A percentile compares a stretch with the other conserved stretches of the same genome.
These are phyloP conservation scores for Mythimna pallens DNA, from an alignment of 2,888 invertebrate genomes.

Conservation along the genomic window DNA sequence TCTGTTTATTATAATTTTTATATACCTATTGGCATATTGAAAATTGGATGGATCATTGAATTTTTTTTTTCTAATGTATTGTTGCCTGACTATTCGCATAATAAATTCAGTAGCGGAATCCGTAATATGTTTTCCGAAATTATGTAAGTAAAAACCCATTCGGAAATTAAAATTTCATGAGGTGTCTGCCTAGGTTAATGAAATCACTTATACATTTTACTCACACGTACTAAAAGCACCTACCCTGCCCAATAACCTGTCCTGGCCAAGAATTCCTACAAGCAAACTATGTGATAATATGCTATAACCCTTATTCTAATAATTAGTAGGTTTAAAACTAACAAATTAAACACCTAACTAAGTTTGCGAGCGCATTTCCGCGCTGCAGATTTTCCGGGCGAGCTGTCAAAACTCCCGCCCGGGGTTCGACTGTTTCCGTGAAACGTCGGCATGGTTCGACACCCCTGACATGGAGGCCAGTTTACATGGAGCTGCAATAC, in stretches of 20 bases:
- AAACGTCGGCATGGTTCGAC: conserved; percentile 78
- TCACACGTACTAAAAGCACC: conserved; percentile 4
- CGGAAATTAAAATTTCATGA: background rate
- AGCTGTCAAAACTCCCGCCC: conserved; percentile 83
- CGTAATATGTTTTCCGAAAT: background rate
- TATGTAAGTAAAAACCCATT: background rate
- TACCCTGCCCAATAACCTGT: conserved; percentile 35
- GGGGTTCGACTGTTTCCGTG: conserved; percentile 81
- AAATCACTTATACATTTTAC: conserved; percentile 23
- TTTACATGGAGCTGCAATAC: conserved; percentile 72
- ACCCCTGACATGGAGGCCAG: conserved; percentile 72
- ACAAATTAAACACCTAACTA: conserved; percentile 53
- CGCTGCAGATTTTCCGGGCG: conserved; percentile 85
- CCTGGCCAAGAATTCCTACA: conserved; percentile 48
- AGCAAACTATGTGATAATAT: conserved; percentile 15
- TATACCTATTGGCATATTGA: background rate
- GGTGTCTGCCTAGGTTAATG: conserved; percentile 14
- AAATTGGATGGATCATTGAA: background rate
- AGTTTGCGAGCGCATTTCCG: conserved; percentile 74
- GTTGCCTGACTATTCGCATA: background rate
- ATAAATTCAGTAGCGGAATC: background rate
- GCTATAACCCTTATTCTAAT: conserved; percentile 58
- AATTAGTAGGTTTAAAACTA: conserved; percentile 63
- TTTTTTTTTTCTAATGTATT: background rate
- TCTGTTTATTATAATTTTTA: conserved; percentile 37